These are phyloP conservation scores for Drosophila melanogaster DNA, from an alignment of 1,140 invertebrate species.

Conservation along the genomic window Release_6_plus_ISO1_MT NT_037436.4:7944001-7944500, in stretches of 20 bases:
- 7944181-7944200: conserved; percentile 29
- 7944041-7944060: conserved; percentile 9
- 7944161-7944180: conserved; percentile 30
- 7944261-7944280: conserved; percentile 75
- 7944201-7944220: conserved; percentile 41
- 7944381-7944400: conserved; percentile 12
- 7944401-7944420: conserved; percentile 3
- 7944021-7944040: not conserved
- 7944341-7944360: conserved; percentile 81
- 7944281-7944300: conserved; percentile 68
- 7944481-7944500: conserved; percentile 59
- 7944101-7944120: conserved; percentile 62
- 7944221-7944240: conserved; percentile 30
- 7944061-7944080: conserved; percentile 29
- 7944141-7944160: conserved; percentile 52
- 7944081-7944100: not conserved
- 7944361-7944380: conserved; percentile 56
- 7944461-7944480: conserved; percentile 71
- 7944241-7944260: conserved; percentile 1
- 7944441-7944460: conserved; percentile 74
- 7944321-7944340: conserved; percentile 80
- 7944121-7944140: conserved; percentile 64
- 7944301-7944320: conserved; percentile 59
- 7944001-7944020: conserved; percentile 14
- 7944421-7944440: conserved; percentile 64